Conservation (phyloP, 2,113 vertebrate species). For the Romanogobio albipinnatus region DNA sequence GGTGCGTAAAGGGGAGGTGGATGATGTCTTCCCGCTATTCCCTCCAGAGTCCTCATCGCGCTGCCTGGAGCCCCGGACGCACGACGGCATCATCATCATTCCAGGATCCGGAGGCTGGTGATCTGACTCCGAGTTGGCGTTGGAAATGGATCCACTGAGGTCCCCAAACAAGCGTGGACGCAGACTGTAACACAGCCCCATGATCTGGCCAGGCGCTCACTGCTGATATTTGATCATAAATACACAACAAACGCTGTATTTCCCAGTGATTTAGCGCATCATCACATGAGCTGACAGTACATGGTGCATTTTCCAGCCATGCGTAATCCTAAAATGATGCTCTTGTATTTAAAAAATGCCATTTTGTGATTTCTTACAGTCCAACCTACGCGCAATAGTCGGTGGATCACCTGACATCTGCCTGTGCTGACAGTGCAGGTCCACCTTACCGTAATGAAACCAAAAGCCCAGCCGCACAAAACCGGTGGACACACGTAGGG, state of each 20-base stretch:
- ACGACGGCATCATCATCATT: conserved; percentile 60
- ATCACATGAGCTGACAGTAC: conserved; percentile 63
- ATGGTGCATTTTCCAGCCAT: conserved; percentile 60
- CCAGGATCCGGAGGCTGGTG: conserved; percentile 69
- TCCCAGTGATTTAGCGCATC: conserved; percentile 69
- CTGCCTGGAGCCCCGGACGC: conserved; percentile 70
- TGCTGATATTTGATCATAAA: conserved; percentile 70
- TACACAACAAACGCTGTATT: conserved; percentile 49
- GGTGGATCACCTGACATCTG: conserved; percentile 82
- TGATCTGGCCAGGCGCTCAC: conserved; percentile 74
- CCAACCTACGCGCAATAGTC: conserved; percentile 69
- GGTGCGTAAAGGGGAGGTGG: conserved; percentile 67
- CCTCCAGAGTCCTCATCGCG: conserved; percentile 72
- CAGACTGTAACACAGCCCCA: conserved; percentile 96
- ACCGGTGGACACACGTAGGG: conserved; percentile 27
- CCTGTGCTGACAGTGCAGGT: conserved; percentile 75
- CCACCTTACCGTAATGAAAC: conserved; percentile 79
- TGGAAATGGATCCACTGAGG: conserved; percentile 81
- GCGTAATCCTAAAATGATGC: conserved; percentile 67
- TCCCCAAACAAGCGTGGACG: conserved; percentile 92
- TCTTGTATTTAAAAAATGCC: conserved; percentile 83
- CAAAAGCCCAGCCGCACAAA: conserved; percentile 66
- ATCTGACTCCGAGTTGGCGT: conserved; percentile 79
- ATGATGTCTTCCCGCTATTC: conserved; percentile 67
- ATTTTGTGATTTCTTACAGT: conserved; percentile 81